Base-by-base conservation (phyloP, 1,140 invertebrate species). In the Dufourea novaeangliae region DNA sequence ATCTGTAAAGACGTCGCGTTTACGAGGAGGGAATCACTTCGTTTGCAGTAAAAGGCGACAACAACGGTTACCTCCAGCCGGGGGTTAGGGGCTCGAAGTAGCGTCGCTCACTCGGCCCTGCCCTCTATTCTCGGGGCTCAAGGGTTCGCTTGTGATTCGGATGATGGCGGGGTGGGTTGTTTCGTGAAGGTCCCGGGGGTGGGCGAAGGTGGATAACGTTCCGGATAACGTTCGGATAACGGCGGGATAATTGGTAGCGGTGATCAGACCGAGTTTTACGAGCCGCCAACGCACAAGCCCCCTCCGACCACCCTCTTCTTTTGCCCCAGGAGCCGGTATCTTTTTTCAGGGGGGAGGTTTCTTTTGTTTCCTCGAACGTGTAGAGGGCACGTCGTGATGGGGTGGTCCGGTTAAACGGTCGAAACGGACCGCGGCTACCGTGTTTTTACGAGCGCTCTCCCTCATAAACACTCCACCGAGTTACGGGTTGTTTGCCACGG, bases 221-320 rank as follows among this genome's bases (percentile, higher is more conserved):
- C 86, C 83, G 90, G 88, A 91, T 91, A 91, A 91, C 89, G 85
- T 86, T 84, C 85, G 85, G 88, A 92, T 93, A 92, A 93, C 91
- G 91, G 90, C 86, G 83, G 91, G 91, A 92, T 93, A 93, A 93
- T 93, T 93, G 91, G 91, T 90, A 89, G 84, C 86, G 90, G 91
- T 92, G 91, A 92, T 93, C 92, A 92, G 90, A 89, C 86, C 88
- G 84, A 90, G 87, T 93, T 93, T 93, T 93, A 93, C 91, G 92
- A 92, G 89, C 89, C 82, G 81, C 79, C 85, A 90, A 92, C 91
- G 92, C 89, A 92, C 91, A 91, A 85, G 89, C 90, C 82, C 72
- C 56, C 64, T 74, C 17, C 46, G 5, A 20, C 67, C 25, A 34
- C 29, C 50, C 44, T 54, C 78, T 12, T 46, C n/a, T n/a, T n/a